Evolutionary conservation across 2,797 vertebrate genomes (phyloP).

Genomic region (Acanthurus lineatus): DNA sequence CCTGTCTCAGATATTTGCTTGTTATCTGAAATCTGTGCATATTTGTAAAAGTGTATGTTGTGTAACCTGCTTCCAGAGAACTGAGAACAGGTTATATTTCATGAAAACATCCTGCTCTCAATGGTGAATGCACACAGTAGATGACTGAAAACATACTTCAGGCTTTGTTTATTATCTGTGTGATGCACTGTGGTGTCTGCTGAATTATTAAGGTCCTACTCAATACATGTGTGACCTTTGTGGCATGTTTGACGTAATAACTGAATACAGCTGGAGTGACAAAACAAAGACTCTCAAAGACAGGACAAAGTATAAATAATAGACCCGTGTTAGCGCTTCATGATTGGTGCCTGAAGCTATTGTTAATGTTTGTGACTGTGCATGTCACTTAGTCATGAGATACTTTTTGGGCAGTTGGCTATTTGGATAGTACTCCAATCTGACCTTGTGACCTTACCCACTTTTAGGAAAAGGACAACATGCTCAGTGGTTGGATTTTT

Average conservation of each 20-base stretch:
- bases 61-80: not conserved
- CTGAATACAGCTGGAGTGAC: not conserved
- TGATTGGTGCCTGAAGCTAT: not conserved
- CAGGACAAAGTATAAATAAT: constrained; percentile 19
- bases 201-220: constrained; percentile 32
- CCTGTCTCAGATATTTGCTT: too few species aligned
- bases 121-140: not conserved
- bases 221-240: constrained; percentile 44
- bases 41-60: not conserved
- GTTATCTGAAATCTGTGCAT: too few species aligned
- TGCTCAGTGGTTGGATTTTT: constrained; percentile 2
- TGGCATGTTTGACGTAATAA: constrained; percentile 26
- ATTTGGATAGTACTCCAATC: not conserved
- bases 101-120: not conserved
- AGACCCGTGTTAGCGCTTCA: not conserved
- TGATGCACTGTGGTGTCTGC: not conserved
- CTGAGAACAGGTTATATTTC: not conserved
- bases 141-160: not conserved
- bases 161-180: constrained; percentile 31
- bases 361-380: not conserved
- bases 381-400: not conserved
- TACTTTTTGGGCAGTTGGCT: not conserved
- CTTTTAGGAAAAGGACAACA: not conserved
- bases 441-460: not conserved
- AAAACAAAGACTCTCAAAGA: constrained; percentile 20